Base-by-base conservation (phyloP, 2,888 invertebrate genomes). In the Caenorhabditis afra region DNA sequence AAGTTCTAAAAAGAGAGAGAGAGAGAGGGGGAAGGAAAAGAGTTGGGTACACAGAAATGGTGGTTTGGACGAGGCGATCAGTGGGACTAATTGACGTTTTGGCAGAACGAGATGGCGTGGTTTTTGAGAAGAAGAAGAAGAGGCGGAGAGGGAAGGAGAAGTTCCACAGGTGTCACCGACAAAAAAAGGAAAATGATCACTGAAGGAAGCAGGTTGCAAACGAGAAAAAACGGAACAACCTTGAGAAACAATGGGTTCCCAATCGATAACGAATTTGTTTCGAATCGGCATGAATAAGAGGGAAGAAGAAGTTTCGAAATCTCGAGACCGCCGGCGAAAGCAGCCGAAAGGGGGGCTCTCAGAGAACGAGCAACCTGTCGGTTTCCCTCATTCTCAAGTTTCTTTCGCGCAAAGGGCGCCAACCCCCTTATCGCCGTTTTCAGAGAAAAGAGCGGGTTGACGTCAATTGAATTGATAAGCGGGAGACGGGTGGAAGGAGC, bases 51-150 rank as follows among this genome's bases (percentile, higher is more conserved):
- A 67, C 52, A 64, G 35, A 47, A 53, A 55, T 49, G 66, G 53
- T 67, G 66, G 66, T 67, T 67, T 67, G 66, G 39, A 57, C 66
- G 57, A 20, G 49, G 22, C 49, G 29, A 65, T 41, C 53, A 55
- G 35, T 44, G 23, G 57, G 29, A 55, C 45, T 47, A 55, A 66
- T 49, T 37, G 52, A 64, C 41, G 16, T 23, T 12, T 58, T 23
- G 23, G 22, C 16, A 41, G 22, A 20, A 55, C n/a, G 35, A 37
- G n/a, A 57, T 41, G 44, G 39, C 57, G 57, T 39, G 39, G 39
- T 57, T 18, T 16, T n/a, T n/a, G 14, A 12, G 41, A 18, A 18
- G 35, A 29, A 20, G 35, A 18, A 61, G 23, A 23, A n/a, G 29
- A 18, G 20, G 50, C 11, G 41, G 41, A 39, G 16, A 16, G 47